Evolutionary conservation across 2,797 vertebrate genomes (phyloP).

Genomic region (Squalus acanthias): DNA sequence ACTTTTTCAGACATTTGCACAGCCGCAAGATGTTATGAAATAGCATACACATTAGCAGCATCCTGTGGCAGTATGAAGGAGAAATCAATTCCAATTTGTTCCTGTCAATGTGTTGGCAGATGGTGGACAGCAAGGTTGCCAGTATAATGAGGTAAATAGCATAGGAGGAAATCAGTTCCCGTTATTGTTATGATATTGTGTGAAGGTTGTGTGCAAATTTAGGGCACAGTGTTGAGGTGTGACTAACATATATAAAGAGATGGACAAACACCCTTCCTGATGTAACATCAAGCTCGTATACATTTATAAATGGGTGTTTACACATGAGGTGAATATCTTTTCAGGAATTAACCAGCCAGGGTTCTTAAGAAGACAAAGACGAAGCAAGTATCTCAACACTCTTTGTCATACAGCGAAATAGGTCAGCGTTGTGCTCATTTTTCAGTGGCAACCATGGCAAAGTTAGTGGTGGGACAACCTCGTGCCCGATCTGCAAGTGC

Average conservation of each 20-base stretch:
- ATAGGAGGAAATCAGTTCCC: constrained; percentile 10
- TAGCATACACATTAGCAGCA: constrained; percentile 19
- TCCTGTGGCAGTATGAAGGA: constrained; percentile 16
- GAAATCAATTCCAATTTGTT: constrained; percentile 38
- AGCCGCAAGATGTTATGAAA: constrained; percentile 24
- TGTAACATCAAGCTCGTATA: not conserved
- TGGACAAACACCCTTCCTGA: not conserved
- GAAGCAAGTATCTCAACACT: too few species aligned
- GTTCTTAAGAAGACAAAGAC: not conserved
- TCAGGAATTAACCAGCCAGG: not conserved
- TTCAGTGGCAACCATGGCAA: not conserved
- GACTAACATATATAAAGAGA: not conserved
- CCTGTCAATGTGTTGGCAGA: constrained; percentile 35
- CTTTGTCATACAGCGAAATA: not conserved
- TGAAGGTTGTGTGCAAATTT: not conserved
- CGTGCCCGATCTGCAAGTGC: not conserved
- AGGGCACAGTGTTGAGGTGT: not conserved
- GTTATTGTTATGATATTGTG: not conserved
- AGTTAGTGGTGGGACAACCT: not conserved
- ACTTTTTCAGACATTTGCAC: not conserved
- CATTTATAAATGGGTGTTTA: not conserved
- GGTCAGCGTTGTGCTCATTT: not conserved
- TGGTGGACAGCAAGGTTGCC: constrained; percentile 34
- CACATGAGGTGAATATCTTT: not conserved
- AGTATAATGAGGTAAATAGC: constrained; percentile 34